A percentile compares a stretch with the other conserved stretches of the same genome.
Conservation (phyloP, 2,888 invertebrate species). For the Polyommatus icarus region DNA sequence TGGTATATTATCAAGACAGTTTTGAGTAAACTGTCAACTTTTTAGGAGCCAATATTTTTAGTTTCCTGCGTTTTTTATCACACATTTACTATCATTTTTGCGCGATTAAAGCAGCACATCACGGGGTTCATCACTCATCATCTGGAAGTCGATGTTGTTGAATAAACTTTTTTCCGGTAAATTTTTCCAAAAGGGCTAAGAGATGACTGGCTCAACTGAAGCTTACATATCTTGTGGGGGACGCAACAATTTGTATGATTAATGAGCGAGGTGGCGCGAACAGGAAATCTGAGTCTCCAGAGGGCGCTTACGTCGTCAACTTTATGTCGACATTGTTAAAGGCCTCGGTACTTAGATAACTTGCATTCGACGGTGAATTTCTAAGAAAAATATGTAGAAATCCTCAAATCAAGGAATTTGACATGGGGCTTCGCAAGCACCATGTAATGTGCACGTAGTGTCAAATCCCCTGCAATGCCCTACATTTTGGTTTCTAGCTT, state of each 20-base stretch:
- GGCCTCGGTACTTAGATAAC: neutral
- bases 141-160: conserved; percentile 43
- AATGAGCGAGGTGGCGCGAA: conserved; percentile 51
- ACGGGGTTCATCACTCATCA: conserved; percentile 41
- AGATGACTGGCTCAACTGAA: conserved; percentile 67
- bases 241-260: conserved; percentile 64
- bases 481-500: too few relatives aligned
- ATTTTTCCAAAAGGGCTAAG: conserved; percentile 50
- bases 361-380: neutral
- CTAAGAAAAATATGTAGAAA: neutral
- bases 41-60: neutral
- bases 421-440: neutral
- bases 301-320: conserved; percentile 58
- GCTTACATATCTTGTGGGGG: conserved; percentile 55
- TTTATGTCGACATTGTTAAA: conserved; percentile 35
- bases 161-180: conserved; percentile 50
- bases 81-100: neutral
- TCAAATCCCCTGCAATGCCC: too few relatives aligned
- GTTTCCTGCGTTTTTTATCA: neutral
- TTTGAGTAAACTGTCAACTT: too few relatives aligned
- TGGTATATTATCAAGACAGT: too few relatives aligned
- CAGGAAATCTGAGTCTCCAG: conserved; percentile 51
- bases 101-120: conserved; percentile 12
- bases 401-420: neutral
- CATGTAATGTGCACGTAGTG: too few relatives aligned